Percentiles rank a stretch among this genome's conserved stretches.
Conservation (phyloP, 1,140 invertebrate genomes). For the Zelostemma sp. region DNA sequence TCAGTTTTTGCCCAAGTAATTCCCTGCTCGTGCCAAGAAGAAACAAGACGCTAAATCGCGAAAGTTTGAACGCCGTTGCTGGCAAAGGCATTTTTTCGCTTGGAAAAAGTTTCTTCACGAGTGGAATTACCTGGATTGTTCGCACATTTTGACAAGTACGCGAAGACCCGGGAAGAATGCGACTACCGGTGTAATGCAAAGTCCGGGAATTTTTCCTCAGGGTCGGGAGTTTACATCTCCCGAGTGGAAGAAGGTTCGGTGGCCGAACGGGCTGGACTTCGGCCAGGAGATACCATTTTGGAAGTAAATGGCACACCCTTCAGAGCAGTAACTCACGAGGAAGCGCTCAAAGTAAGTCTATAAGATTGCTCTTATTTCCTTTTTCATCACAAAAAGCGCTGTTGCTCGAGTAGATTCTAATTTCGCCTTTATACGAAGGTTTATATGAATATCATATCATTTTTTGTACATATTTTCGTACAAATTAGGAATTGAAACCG, state of each 20-base stretch:
- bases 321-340: slow-evolving; percentile 87
- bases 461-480: no score
- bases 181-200: slow-evolving; percentile 54
- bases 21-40: no score
- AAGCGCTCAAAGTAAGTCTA: slow-evolving; percentile 84
- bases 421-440: no score
- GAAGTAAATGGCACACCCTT: slow-evolving; percentile 91
- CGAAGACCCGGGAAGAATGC: slow-evolving; percentile 22
- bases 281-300: slow-evolving; percentile 89
- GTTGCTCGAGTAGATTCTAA: no score
- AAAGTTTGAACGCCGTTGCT: no score
- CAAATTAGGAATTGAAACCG: no score
- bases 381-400: slow-evolving; percentile 14
- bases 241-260: slow-evolving; percentile 88
- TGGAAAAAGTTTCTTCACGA: slow-evolving; percentile 29
- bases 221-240: slow-evolving; percentile 89
- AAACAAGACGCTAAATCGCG: no score
- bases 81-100: no score
- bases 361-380: slow-evolving; percentile 1
- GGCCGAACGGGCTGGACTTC: slow-evolving; percentile 85
- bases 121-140: slow-evolving; percentile 32
- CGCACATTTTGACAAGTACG: slow-evolving; percentile 19
- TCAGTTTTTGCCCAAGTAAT: no score
- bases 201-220: slow-evolving; percentile 70
- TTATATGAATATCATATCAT: no score